A percentile compares a stretch with the other conserved stretches of the same genome.
Conservation (phyloP, 2,888 invertebrate genomes). For the Cryptocheilus praepositus region DNA sequence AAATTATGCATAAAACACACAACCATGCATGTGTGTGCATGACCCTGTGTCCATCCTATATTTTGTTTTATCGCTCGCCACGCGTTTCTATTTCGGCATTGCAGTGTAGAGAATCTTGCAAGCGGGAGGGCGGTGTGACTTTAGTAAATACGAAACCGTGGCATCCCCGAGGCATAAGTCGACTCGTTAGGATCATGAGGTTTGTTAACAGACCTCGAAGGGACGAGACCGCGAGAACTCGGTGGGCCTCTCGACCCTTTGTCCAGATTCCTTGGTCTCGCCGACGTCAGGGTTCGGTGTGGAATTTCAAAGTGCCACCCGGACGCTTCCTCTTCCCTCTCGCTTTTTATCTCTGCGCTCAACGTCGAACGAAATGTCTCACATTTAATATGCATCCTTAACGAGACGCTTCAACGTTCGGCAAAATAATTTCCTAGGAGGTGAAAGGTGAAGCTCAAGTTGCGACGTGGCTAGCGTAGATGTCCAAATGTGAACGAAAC, state of each 20-base stretch:
- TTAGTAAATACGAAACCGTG: constrained; percentile 68
- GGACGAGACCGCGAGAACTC: constrained; percentile 26
- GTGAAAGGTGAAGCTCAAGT: too few species aligned
- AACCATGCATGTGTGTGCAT: too few species aligned
- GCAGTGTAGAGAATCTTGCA: too few species aligned
- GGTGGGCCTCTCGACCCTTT: constrained; percentile 29
- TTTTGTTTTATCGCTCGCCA: too few species aligned
- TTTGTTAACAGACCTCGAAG: constrained; percentile 53
- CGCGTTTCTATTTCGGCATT: too few species aligned
- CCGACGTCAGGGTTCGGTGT: constrained; percentile 32
- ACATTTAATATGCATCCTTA: background rate
- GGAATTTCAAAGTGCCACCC: constrained; percentile 42
- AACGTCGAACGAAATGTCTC: background rate
- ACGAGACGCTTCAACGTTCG: too few species aligned
- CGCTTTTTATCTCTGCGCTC: constrained; percentile 18
- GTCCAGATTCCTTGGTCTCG: constrained; percentile 22
- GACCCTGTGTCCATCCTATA: too few species aligned
- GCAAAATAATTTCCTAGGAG: too few species aligned
- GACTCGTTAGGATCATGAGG: constrained; percentile 56
- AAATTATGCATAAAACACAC: too few species aligned
- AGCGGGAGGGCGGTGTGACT: constrained; percentile 55
- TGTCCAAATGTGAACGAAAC: too few species aligned
- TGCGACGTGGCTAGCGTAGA: too few species aligned
- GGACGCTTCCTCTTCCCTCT: constrained; percentile 16
- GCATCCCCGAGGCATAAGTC: constrained; percentile 34